Conservation (phyloP, 2,113 vertebrate species). For the Isurus oxyrinchus region DNA sequence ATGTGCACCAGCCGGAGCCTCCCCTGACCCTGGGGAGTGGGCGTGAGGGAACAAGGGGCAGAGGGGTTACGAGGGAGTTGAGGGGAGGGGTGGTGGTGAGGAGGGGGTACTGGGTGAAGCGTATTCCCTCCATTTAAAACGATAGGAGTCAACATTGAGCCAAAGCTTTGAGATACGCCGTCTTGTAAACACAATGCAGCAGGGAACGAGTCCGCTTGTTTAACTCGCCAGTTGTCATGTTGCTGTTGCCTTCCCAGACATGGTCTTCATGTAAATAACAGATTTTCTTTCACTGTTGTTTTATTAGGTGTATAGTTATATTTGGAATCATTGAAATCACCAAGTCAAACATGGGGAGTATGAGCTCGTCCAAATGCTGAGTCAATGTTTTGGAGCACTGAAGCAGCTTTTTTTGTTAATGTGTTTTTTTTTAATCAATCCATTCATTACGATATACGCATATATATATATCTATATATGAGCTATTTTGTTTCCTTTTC, state of each 20-base stretch:
- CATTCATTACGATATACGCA: slow-evolving; percentile 29
- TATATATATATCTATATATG: slow-evolving; percentile 34
- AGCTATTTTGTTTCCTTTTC: background rate
- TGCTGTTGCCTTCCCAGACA: background rate
- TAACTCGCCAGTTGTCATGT: background rate
- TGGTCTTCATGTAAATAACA: background rate
- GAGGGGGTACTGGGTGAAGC: slow-evolving; percentile 15
- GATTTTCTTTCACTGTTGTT: background rate
- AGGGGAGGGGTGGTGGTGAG: slow-evolving; percentile 40
- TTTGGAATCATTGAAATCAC: background rate
- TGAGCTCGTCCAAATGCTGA: background rate
- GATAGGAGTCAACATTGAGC: background rate
- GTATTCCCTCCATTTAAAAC: background rate
- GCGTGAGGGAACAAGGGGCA: background rate
- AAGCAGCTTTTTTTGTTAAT: background rate
- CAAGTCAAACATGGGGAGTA: background rate
- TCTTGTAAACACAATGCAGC: background rate
- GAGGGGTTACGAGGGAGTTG: no score
- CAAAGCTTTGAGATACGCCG: background rate
- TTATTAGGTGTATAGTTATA: background rate
- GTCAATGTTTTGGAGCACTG: slow-evolving; percentile 4
- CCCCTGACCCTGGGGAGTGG: background rate
- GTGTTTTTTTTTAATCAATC: slow-evolving; percentile 11
- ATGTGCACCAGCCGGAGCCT: background rate
- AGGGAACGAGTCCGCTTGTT: background rate